These are phyloP conservation scores for Philotrypesis tridentata DNA, from an alignment of 1,140 invertebrate genomes.

Conservation along the genomic window DNA sequence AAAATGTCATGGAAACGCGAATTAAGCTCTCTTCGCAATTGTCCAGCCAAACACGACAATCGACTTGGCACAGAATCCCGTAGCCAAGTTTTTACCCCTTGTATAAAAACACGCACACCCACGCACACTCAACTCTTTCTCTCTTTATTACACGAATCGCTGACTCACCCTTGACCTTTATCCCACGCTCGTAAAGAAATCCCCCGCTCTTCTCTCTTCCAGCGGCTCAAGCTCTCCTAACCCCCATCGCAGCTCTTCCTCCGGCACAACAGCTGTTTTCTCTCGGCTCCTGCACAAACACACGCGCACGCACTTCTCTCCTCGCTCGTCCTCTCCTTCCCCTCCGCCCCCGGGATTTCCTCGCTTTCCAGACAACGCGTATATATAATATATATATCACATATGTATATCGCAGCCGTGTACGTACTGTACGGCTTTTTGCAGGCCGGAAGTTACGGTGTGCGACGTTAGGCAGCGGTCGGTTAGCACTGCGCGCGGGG, in stretches of 20 bases:
- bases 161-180: constrained; percentile 33
- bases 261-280: not conserved
- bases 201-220: too few relatives aligned
- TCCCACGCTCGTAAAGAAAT: not conserved
- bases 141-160: not conserved
- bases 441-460: not conserved
- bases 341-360: not conserved
- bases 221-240: not conserved
- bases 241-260: not conserved
- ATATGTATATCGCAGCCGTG: not conserved
- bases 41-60: too few relatives aligned
- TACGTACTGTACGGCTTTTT: too few relatives aligned
- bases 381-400: too few relatives aligned
- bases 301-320: not conserved
- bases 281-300: too few relatives aligned
- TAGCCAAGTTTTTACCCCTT: too few relatives aligned
- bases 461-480: not conserved
- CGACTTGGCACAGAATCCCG: too few relatives aligned
- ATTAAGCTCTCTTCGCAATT: not conserved
- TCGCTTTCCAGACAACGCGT: too few relatives aligned
- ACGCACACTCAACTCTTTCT: too few relatives aligned
- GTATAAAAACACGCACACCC: too few relatives aligned
- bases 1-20: too few relatives aligned
- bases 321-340: not conserved
- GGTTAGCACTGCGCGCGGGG: constrained; percentile 4